Conservation (phyloP, 2,888 invertebrate species). For the Nematopogon swammerdamellus region DNA sequence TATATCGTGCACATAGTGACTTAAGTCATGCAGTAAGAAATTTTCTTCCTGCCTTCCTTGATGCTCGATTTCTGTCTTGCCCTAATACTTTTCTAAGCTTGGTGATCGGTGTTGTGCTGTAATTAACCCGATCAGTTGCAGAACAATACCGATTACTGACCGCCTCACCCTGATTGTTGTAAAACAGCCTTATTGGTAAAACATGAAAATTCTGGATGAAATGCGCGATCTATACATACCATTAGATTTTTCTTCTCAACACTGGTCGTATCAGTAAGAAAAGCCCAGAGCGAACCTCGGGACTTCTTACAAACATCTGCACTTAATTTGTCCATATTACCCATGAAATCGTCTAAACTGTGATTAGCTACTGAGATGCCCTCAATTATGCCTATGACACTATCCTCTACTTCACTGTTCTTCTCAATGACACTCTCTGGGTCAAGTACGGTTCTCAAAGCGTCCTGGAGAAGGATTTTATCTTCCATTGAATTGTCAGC, state of each 20-base stretch:
- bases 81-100: no score
- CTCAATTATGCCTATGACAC: constrained; percentile 29
- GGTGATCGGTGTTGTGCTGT: no score
- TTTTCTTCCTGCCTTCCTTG: no score
- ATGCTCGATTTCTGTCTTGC: no score
- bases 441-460: constrained; percentile 37
- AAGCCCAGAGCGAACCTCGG: constrained; percentile 41
- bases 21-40: no score
- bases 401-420: constrained; percentile 25
- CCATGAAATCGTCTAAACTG: constrained; percentile 34
- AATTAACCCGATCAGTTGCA: no score
- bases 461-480: constrained; percentile 38
- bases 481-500: constrained; percentile 27
- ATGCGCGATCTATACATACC: no score
- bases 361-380: constrained; percentile 30
- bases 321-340: constrained; percentile 42
- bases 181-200: no score
- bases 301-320: constrained; percentile 43
- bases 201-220: no score
- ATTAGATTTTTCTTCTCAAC: constrained; percentile 40
- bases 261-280: constrained; percentile 38
- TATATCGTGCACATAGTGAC: no score
- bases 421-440: constrained; percentile 27
- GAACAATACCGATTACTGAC: no score
- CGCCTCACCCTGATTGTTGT: no score